A percentile compares a stretch with the other conserved stretches of the same genome.
Evolutionary conservation across 2,113 vertebrate species (phyloP).

Genomic region (Copsychus sechellarum): DNA sequence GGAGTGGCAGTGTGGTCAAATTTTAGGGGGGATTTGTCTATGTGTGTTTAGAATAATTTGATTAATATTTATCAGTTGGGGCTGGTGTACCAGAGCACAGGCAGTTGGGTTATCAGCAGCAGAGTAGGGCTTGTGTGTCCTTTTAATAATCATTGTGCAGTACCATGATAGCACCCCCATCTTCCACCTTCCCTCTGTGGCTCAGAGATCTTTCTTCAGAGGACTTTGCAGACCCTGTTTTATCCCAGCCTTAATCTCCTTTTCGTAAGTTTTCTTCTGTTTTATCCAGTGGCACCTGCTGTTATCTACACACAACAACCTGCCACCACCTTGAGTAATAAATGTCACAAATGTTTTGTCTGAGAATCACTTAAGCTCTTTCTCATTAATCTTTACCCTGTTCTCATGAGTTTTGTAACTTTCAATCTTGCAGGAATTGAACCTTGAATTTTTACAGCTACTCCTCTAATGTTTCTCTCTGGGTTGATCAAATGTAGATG

Average conservation of each 20-base stretch:
- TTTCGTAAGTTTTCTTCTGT: background rate
- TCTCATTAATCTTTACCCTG: background rate
- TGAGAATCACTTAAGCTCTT: background rate
- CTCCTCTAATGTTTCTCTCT: background rate
- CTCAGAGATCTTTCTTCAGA: background rate
- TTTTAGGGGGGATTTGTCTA: background rate
- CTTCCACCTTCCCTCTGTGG: background rate
- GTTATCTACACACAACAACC: background rate
- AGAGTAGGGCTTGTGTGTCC: background rate
- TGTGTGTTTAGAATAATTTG: background rate
- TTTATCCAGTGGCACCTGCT: background rate
- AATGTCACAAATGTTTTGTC: background rate
- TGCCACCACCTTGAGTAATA: background rate
- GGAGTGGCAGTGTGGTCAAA: background rate
- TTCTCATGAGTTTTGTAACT: background rate
- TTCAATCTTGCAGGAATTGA: background rate
- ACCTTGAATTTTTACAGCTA: background rate
- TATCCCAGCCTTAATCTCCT: background rate
- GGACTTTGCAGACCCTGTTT: background rate
- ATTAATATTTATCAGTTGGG: background rate
- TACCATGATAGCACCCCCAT: rapidly evolving
- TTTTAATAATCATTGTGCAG: background rate
- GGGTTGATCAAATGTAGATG: background rate
- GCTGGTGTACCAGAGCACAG: background rate
- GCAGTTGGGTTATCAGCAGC: background rate